A percentile compares a stretch with the other conserved stretches of the same genome.
Evolutionary conservation across 2,888 invertebrate species (phyloP).

Genomic region (Odontomyia ornata): DNA sequence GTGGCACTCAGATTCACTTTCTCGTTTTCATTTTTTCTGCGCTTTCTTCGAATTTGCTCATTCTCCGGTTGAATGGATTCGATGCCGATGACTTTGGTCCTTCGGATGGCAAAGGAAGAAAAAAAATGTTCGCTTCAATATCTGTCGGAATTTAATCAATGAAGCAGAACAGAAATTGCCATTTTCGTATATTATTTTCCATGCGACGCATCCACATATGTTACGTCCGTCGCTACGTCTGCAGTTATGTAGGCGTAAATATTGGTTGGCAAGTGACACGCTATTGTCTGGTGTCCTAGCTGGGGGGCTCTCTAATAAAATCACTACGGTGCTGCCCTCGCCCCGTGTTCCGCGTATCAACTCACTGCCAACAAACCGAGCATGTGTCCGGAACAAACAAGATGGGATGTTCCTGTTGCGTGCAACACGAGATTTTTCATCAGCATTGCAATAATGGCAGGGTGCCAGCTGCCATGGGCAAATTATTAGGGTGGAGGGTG

Average conservation of each 20-base stretch:
- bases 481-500: neutral
- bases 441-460: conserved; percentile 17
- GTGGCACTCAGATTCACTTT: neutral
- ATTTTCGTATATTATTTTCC: conserved; percentile 14
- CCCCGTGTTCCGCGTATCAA: neutral
- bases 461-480: conserved; percentile 19
- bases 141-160: conserved; percentile 23
- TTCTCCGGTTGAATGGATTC: conserved; percentile 13
- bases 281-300: neutral
- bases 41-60: conserved; percentile 1
- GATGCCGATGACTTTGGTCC: neutral
- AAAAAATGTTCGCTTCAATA: neutral
- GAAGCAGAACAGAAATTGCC: conserved; percentile 26
- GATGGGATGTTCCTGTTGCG: conserved; percentile 32
- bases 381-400: conserved; percentile 35
- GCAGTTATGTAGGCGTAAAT: conserved; percentile 5
- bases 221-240: no score
- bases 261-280: conserved; percentile 30
- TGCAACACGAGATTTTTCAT: conserved; percentile 34
- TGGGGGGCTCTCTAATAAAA: conserved; percentile 4
- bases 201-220: neutral
- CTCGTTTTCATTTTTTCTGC: neutral
- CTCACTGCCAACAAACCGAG: no score
- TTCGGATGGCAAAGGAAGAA: neutral
- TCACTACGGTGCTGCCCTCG: neutral